A percentile compares a stretch with the other conserved stretches of the same genome.
phyloP scores from a whole-genome alignment of 2,113 vertebrate genomes.

The Salvator merianae region DNA sequence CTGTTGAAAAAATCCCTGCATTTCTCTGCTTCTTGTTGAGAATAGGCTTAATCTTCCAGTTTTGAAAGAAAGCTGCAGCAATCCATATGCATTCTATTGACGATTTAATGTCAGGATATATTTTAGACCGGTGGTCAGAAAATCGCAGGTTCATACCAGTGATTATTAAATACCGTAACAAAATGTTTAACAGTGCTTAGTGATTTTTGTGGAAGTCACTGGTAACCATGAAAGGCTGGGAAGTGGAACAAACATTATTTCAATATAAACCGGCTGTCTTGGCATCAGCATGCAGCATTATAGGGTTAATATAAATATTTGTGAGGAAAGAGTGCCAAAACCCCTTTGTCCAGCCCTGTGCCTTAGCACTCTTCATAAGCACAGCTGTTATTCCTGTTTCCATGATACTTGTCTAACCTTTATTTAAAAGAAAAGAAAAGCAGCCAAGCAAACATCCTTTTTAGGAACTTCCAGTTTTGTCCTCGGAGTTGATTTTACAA shows the following conservation, averaged over 20 bases:
- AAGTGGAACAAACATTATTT: too few species aligned
- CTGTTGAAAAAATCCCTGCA: not conserved
- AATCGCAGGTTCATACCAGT: not conserved
- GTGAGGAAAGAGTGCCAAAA: not conserved
- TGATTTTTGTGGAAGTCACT: not conserved
- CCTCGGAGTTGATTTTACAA: not conserved
- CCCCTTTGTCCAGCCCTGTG: not conserved
- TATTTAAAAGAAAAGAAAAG: not conserved
- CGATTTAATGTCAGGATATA: not conserved
- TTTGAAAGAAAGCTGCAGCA: not conserved
- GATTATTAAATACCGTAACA: not conserved
- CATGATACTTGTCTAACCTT: not conserved
- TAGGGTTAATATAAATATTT: too few species aligned
- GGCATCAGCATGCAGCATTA: too few species aligned
- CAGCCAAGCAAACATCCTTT: not conserved
- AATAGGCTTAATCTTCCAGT: conserved; percentile 7
- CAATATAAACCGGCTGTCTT: too few species aligned
- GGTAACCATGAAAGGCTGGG: not conserved
- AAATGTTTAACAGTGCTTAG: not conserved
- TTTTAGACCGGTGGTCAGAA: not conserved
- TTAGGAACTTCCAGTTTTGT: not conserved
- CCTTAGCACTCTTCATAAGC: not conserved
- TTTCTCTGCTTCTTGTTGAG: not conserved
- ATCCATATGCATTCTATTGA: not conserved
- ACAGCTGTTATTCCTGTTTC: conserved; percentile 29